Conservation (phyloP, 2,113 vertebrate genomes). For the Amblyornis subalaris region DNA sequence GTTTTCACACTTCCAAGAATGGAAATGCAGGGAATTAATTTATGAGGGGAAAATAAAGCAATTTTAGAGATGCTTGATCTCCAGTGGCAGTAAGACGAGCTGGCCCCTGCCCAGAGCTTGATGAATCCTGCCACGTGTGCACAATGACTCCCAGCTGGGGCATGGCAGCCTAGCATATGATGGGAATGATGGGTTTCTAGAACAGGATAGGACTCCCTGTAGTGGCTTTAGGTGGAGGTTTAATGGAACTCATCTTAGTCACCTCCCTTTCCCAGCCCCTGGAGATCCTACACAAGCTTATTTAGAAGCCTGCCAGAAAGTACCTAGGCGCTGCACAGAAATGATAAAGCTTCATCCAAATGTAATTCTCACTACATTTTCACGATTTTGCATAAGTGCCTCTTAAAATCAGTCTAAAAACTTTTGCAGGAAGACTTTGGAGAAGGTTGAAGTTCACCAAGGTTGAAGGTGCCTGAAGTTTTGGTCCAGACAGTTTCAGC, state of each 20-base stretch:
- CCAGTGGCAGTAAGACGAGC: neutral
- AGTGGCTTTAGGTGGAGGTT: neutral
- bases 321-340: neutral
- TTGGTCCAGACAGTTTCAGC: neutral
- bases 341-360: neutral
- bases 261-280: neutral
- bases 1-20: neutral
- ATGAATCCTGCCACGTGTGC: accelerated
- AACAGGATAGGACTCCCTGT: neutral
- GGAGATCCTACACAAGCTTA: neutral
- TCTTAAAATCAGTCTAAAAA: neutral
- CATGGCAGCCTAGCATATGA: neutral
- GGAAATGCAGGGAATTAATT: neutral
- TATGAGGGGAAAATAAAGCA: neutral
- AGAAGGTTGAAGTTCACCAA: neutral
- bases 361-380: neutral
- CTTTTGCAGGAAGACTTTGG: neutral
- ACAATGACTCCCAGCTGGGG: neutral
- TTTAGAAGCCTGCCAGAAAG: neutral
- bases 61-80: neutral
- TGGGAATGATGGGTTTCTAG: neutral
- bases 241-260: neutral
- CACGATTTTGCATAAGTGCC: neutral
- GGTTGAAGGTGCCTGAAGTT: neutral
- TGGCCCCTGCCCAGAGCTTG: neutral